phyloP scores from a whole-genome alignment of 2,888 invertebrate species.

The Rhogogaster chlorosoma region DNA sequence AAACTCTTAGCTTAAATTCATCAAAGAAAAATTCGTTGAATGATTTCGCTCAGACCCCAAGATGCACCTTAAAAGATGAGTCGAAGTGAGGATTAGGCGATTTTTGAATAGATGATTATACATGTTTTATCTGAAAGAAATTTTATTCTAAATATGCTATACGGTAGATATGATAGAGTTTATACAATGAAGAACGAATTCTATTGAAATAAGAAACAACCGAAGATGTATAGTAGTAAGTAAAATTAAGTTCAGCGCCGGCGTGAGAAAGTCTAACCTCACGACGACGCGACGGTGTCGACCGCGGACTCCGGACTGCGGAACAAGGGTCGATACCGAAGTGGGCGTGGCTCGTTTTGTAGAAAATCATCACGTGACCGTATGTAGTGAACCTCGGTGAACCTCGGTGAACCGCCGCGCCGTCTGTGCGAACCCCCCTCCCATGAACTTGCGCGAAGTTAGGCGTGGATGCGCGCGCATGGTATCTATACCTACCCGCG shows the following conservation, averaged over 20 bases:
- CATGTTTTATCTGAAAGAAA: neutral
- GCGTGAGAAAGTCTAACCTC: neutral
- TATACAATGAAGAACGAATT: neutral
- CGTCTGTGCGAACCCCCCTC: neutral
- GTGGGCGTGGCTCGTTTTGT: conserved; percentile 25
- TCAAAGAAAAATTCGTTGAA: neutral
- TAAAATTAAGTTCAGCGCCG: neutral
- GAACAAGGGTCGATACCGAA: conserved; percentile 9
- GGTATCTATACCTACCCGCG: neutral
- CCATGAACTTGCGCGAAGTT: neutral
- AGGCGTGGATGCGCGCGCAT: conserved; percentile 3
- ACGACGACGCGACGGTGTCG: neutral
- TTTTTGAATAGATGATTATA: neutral
- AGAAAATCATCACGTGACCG: neutral
- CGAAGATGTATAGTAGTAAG: neutral
- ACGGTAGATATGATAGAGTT: too few relatives aligned
- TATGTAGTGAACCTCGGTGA: neutral
- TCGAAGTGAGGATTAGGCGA: neutral
- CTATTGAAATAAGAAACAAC: neutral
- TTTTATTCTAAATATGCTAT: neutral
- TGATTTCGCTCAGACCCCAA: neutral
- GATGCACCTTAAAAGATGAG: neutral
- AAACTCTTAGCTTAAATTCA: neutral
- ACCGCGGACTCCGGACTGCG: conserved; percentile 18
- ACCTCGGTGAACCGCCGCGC: neutral